A percentile compares a stretch with the other conserved stretches of the same genome.
Evolutionary conservation across 1,140 invertebrate genomes (phyloP).

Genomic region (Lerema accius): DNA sequence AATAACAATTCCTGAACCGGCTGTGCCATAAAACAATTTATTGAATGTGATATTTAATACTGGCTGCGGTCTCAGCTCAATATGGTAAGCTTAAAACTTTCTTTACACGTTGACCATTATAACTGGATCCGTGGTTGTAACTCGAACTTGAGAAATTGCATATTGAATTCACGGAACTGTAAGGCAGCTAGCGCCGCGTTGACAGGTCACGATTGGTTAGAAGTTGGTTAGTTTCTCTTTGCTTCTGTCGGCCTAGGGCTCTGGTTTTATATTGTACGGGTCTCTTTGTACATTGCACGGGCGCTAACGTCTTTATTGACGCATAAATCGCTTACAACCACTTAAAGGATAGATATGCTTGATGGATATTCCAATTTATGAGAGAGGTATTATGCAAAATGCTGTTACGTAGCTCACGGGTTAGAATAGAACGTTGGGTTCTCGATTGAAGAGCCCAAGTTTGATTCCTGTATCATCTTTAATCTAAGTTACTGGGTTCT

Average conservation of each 20-base stretch:
- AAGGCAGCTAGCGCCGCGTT: constrained; percentile 37
- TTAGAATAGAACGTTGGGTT: no score
- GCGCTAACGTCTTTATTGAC: constrained; percentile 55
- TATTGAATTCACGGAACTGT: constrained; percentile 4
- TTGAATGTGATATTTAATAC: constrained; percentile 64
- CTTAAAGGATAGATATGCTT: not conserved
- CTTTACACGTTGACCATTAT: constrained; percentile 49
- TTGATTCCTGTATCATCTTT: no score
- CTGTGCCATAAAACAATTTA: constrained; percentile 45
- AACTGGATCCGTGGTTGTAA: constrained; percentile 39
- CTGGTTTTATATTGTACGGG: constrained; percentile 58
- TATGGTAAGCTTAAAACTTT: constrained; percentile 62
- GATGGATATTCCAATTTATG: not conserved
- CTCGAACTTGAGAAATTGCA: constrained; percentile 30
- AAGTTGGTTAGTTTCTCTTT: constrained; percentile 54
- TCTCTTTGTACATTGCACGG: constrained; percentile 45
- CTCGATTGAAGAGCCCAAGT: no score
- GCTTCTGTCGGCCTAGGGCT: constrained; percentile 61
- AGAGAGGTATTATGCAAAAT: not conserved
- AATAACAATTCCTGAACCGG: constrained; percentile 19
- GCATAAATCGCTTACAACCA: constrained; percentile 38
- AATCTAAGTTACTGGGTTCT: no score
- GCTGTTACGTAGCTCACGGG: not conserved
- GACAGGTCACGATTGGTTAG: constrained; percentile 48
- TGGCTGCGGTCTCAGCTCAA: constrained; percentile 45